Conservation (phyloP, 2,888 invertebrate genomes). For the Autographa gamma region DNA sequence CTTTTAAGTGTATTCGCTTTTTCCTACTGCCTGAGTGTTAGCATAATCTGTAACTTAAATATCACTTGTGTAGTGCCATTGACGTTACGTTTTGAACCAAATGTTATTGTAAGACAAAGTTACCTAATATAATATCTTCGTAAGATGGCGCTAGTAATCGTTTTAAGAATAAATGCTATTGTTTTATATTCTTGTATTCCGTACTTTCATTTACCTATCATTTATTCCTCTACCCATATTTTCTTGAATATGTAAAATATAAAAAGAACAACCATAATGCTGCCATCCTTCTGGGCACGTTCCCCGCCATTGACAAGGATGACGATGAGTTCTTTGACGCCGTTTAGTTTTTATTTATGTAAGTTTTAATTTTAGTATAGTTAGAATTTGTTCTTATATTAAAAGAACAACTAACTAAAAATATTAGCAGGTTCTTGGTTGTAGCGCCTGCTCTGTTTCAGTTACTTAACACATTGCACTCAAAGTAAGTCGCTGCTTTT, state of each 20-base stretch:
- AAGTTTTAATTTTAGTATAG: no score
- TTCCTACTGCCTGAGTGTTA: constrained; percentile 32
- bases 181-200: constrained; percentile 12
- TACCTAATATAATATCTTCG: constrained; percentile 51
- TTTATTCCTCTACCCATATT: neutral
- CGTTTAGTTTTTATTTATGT: no score
- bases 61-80: constrained; percentile 66
- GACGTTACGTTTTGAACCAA: constrained; percentile 64
- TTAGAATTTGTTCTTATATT: no score
- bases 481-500: neutral
- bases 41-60: constrained; percentile 55
- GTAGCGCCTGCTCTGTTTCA: neutral
- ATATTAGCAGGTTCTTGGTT: no score
- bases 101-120: constrained; percentile 60
- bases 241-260: no score
- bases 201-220: neutral
- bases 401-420: no score
- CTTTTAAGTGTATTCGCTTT: neutral
- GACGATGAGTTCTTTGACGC: no score
- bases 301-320: no score
- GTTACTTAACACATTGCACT: neutral
- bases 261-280: no score
- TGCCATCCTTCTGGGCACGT: no score
- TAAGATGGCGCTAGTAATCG: constrained; percentile 26
- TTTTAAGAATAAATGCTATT: constrained; percentile 34